A percentile compares a stretch with the other conserved stretches of the same genome.
Evolutionary conservation across 1,140 invertebrate species (phyloP).

Genomic region (Doryteuthis pealeii): DNA sequence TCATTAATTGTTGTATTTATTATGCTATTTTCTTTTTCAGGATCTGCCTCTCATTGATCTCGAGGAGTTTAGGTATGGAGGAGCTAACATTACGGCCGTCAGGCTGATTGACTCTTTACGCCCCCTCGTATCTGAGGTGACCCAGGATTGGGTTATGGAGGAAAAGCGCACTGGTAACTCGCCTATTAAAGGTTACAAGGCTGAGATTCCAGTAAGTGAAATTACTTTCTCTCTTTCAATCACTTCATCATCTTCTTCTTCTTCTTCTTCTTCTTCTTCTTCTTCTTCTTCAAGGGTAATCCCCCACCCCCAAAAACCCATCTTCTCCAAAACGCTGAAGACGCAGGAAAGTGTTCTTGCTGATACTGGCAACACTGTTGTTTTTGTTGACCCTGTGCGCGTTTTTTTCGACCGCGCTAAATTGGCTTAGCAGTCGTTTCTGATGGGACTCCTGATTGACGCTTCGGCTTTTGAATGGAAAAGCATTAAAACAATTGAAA

Average conservation of each 20-base stretch:
- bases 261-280: not conserved
- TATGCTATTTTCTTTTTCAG: constrained; percentile 27
- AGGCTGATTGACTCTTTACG: constrained; percentile 49
- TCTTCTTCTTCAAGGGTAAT: not conserved
- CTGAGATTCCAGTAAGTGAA: constrained; percentile 40
- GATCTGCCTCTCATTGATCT: constrained; percentile 55
- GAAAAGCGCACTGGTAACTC: constrained; percentile 32
- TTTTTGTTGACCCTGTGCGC: too few relatives aligned
- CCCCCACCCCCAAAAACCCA: too few relatives aligned
- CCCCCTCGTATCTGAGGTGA: constrained; percentile 36
- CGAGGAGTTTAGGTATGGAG: constrained; percentile 51
- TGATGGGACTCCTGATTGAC: too few relatives aligned
- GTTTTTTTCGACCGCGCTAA: too few relatives aligned
- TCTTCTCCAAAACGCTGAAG: too few relatives aligned
- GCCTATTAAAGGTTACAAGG: constrained; percentile 35
- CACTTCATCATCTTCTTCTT: not conserved
- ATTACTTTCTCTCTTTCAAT: too few relatives aligned
- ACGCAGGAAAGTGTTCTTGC: too few relatives aligned
- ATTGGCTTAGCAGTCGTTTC: too few relatives aligned
- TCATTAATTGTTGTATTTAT: too few relatives aligned
- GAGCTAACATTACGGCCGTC: constrained; percentile 56
- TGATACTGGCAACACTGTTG: too few relatives aligned
- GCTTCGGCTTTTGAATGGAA: too few relatives aligned
- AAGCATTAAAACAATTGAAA: too few relatives aligned
- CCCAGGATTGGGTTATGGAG: constrained; percentile 41